Conservation (phyloP, 1,140 invertebrate genomes). For the Hypothenemus hampei region DNA sequence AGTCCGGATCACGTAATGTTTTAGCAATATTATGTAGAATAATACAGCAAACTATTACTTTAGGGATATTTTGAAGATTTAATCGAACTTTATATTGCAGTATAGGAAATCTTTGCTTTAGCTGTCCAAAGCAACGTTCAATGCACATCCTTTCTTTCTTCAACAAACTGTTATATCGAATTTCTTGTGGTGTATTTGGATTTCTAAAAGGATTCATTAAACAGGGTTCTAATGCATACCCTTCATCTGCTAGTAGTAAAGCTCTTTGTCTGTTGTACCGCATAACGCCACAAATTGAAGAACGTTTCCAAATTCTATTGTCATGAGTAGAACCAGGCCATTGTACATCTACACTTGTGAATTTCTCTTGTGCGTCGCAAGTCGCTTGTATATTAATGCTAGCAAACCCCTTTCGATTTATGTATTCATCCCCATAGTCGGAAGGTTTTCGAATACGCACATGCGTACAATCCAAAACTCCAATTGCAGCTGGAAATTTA, state of each 20-base stretch:
- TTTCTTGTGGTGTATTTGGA: conserved; percentile 19
- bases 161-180: conserved; percentile 13
- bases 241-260: conserved; percentile 26
- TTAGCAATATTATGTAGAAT: neutral
- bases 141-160: conserved; percentile 13
- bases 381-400: conserved; percentile 22
- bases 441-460: conserved; percentile 16
- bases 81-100: conserved; percentile 10
- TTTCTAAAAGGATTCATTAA: conserved; percentile 24
- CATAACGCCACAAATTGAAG: conserved; percentile 21
- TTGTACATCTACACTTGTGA: conserved; percentile 18
- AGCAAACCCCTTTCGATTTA: conserved; percentile 14
- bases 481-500: conserved; percentile 11
- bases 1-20: neutral
- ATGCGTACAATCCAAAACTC: conserved; percentile 16
- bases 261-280: conserved; percentile 13
- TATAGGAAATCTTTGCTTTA: conserved; percentile 3
- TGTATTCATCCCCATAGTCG: conserved; percentile 17
- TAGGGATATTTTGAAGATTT: conserved; percentile 2
- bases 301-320: conserved; percentile 22
- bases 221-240: conserved; percentile 25
- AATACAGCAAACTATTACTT: neutral
- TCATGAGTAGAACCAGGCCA: conserved; percentile 23
- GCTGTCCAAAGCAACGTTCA: too few relatives aligned
- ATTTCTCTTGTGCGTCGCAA: conserved; percentile 10